Percentiles rank a stretch among this genome's conserved stretches.
These are phyloP conservation scores for Ctenicera cuprea DNA, from an alignment of 2,888 invertebrate species.

Conservation along the genomic window DNA sequence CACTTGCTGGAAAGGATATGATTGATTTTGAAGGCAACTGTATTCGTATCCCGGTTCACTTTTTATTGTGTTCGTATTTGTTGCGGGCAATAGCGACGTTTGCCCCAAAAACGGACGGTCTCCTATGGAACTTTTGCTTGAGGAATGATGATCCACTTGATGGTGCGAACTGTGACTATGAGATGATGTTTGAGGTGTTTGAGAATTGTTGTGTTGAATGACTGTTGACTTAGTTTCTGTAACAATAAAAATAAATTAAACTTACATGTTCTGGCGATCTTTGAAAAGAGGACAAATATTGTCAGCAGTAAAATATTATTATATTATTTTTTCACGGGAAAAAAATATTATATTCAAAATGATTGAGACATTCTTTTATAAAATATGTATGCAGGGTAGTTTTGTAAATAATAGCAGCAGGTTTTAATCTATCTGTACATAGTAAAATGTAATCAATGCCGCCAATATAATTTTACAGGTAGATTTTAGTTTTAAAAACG, in stretches of 20 bases:
- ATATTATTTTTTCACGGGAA: no score
- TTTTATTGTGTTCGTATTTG: conserved; percentile 70
- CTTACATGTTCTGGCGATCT: background rate
- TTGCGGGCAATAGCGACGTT: conserved; percentile 75
- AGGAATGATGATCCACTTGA: conserved; percentile 45
- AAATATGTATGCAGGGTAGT: no score
- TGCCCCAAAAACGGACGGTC: conserved; percentile 76
- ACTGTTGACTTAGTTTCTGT: conserved; percentile 67
- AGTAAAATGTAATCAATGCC: no score
- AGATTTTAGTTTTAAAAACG: no score
- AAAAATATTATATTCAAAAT: no score
- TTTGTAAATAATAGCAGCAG: no score
- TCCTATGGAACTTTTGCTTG: conserved; percentile 55
- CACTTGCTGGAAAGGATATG: conserved; percentile 75
- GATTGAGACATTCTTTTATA: no score
- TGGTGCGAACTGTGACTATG: conserved; percentile 52
- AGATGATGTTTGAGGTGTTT: conserved; percentile 48
- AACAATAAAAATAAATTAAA: conserved; percentile 50
- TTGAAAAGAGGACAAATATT: no score
- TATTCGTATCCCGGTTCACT: conserved; percentile 72
- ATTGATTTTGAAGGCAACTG: conserved; percentile 70
- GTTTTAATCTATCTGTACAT: no score
- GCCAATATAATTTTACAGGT: no score
- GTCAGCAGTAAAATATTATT: conserved; percentile 44
- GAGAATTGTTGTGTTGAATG: conserved; percentile 60